These are phyloP conservation scores for Mormoops blainvillei DNA, from an alignment of 2,113 vertebrate species.

Conservation along the genomic window DNA sequence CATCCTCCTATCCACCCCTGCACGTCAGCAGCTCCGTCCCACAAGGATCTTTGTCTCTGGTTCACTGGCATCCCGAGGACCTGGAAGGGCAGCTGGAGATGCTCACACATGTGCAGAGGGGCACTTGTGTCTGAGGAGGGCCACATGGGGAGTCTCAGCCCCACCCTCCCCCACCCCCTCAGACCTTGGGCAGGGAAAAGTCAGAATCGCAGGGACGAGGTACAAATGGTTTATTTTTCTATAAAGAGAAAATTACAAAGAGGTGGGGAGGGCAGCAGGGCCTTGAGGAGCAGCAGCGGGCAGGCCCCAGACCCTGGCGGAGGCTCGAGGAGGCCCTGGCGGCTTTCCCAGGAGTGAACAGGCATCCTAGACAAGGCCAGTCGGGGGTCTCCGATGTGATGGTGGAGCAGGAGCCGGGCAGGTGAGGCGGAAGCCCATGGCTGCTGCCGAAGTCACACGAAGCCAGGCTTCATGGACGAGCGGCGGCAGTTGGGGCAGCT, in stretches of 20 bases:
- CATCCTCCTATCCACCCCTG: no score
- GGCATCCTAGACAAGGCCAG: rapidly evolving
- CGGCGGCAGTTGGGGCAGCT: slow-evolving; percentile 96
- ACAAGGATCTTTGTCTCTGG: not conserved
- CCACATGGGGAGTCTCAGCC: rapidly evolving
- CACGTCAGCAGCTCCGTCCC: not conserved
- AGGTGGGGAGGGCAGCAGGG: not conserved
- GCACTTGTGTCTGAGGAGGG: not conserved
- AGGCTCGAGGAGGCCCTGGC: not conserved
- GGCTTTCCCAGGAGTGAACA: not conserved
- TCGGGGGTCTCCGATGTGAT: not conserved
- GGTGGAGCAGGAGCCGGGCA: not conserved
- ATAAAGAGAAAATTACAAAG: slow-evolving; percentile 63
- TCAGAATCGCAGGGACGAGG: not conserved
- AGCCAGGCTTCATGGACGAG: slow-evolving; percentile 94
- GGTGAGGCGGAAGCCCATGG: not conserved
- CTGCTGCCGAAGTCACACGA: slow-evolving; percentile 85
- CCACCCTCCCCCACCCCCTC: not conserved
- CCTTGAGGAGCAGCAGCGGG: not conserved
- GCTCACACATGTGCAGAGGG: rapidly evolving
- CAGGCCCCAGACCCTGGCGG: not conserved
- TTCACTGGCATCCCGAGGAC: not conserved
- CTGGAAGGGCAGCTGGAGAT: not conserved
- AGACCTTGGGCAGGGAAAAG: not conserved
- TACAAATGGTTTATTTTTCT: slow-evolving; percentile 67